These are phyloP conservation scores for Tetramorium alpestre DNA, from an alignment of 1,140 invertebrate genomes.

Conservation along the genomic window DNA sequence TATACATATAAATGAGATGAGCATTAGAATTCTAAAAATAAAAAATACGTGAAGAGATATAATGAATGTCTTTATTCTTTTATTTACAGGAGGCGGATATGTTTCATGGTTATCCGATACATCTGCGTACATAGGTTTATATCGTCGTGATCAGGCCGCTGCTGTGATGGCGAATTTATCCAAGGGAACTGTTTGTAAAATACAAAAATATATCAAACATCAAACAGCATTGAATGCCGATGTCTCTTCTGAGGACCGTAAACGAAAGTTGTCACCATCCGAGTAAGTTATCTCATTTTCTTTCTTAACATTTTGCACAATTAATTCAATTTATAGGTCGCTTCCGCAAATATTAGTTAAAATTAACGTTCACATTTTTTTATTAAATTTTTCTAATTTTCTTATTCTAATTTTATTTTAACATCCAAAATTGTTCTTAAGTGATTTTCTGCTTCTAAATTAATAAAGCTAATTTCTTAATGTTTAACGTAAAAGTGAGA, in stretches of 20 bases:
- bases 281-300: constrained; percentile 71
- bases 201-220: constrained; percentile 76
- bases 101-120: constrained; percentile 82
- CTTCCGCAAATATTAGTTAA: background rate
- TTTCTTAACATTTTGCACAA: background rate
- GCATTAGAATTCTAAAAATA: background rate
- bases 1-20: background rate
- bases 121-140: constrained; percentile 80
- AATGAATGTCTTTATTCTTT: background rate
- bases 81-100: constrained; percentile 78
- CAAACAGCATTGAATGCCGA: constrained; percentile 66
- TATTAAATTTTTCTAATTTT: background rate
- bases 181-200: constrained; percentile 66
- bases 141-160: constrained; percentile 75
- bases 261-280: constrained; percentile 70
- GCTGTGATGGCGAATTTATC: constrained; percentile 69
- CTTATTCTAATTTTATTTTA: background rate
- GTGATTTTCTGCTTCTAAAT: background rate
- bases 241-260: constrained; percentile 53
- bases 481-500: background rate
- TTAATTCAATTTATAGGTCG: background rate
- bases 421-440: background rate
- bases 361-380: background rate
- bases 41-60: background rate
- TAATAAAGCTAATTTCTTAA: background rate